Evolutionary conservation across 2,888 invertebrate genomes (phyloP).

Genomic region (Cantharis rufa): DNA sequence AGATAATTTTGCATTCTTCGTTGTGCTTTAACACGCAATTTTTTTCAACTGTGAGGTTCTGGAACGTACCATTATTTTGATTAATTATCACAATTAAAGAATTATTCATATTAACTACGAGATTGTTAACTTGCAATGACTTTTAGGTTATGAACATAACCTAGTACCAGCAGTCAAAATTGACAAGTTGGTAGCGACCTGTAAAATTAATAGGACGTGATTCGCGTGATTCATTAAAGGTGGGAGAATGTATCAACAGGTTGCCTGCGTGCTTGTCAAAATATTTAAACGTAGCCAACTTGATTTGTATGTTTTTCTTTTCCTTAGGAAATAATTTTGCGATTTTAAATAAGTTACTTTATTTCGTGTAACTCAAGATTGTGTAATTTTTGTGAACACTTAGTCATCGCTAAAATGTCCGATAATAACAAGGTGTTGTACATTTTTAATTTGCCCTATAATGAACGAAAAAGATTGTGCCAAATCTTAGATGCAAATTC

Average conservation of each 20-base stretch:
- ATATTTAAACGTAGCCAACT: background rate
- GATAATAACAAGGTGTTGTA: constrained; percentile 47
- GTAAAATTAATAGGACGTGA: too few species aligned
- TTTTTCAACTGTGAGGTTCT: background rate
- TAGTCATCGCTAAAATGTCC: background rate
- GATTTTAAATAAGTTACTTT: background rate
- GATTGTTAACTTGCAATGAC: background rate
- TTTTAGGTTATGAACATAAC: background rate
- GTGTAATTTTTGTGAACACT: background rate
- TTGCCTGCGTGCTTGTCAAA: background rate
- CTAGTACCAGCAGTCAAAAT: background rate
- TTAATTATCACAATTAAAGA: background rate
- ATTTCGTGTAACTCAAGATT: background rate
- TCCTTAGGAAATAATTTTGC: background rate
- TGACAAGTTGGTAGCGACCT: background rate
- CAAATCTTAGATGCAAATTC: constrained; percentile 77
- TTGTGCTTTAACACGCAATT: background rate
- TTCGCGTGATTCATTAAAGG: background rate
- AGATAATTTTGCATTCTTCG: background rate
- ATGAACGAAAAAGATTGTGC: constrained; percentile 71
- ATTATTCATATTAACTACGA: background rate
- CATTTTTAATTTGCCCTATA: constrained; percentile 75
- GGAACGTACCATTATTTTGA: background rate
- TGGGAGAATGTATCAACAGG: background rate
- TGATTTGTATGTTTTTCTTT: background rate